These are phyloP conservation scores for Parambassis ranga DNA, from an alignment of 2,797 vertebrate species.

Conservation along the genomic window DNA sequence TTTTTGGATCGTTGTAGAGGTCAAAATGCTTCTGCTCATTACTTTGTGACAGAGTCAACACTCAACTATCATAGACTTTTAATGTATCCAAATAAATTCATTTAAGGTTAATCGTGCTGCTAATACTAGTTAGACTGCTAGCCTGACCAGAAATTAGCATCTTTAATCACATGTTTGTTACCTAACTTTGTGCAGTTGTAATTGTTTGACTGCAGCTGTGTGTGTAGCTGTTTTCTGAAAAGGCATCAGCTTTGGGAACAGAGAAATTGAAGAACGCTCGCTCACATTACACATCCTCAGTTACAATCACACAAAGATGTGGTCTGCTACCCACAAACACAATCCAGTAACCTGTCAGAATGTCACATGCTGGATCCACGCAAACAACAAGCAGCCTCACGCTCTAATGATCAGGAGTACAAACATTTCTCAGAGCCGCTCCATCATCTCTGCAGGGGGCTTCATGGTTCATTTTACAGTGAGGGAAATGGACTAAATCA, in stretches of 20 bases:
- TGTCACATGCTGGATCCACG: slow-evolving; percentile 14
- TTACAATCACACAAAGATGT: slow-evolving; percentile 24
- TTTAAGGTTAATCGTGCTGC: neutral
- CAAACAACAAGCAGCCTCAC: neutral
- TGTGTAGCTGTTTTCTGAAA: neutral
- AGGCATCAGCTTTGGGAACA: neutral
- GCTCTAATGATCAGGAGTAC: slow-evolving; percentile 13
- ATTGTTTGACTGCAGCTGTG: slow-evolving; percentile 4
- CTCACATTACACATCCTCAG: slow-evolving; percentile 23
- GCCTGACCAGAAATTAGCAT: neutral
- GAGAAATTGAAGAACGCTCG: neutral
- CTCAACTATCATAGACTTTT: no score
- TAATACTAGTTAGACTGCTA: no score
- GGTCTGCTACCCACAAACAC: slow-evolving; percentile 12
- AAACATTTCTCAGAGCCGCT: neutral
- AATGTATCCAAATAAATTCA: neutral
- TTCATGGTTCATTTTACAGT: neutral
- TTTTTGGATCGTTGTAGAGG: neutral
- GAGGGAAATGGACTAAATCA: neutral
- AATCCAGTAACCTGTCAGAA: slow-evolving; percentile 37
- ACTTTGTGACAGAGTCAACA: no score
- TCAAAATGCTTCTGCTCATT: neutral
- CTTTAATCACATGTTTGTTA: slow-evolving; percentile 3
- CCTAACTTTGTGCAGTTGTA: neutral
- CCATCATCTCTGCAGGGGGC: slow-evolving; percentile 7